These are phyloP conservation scores for Nymphalis c-album DNA, from an alignment of 2,888 invertebrate species.

Conservation along the genomic window DNA sequence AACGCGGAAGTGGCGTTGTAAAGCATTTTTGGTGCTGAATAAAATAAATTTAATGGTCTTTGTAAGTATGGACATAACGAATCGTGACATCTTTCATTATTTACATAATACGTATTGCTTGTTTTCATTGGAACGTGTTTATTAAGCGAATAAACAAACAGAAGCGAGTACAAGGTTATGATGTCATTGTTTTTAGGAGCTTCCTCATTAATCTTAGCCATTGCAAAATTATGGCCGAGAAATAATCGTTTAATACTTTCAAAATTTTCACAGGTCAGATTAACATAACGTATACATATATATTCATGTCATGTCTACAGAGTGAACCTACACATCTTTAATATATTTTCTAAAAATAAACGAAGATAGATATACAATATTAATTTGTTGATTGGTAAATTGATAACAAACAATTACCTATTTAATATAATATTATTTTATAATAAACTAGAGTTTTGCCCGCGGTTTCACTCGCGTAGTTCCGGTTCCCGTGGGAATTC, in stretches of 20 bases:
- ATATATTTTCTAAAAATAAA: too few species aligned
- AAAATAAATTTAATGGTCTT: neutral
- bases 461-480: too few species aligned
- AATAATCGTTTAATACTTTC: neutral
- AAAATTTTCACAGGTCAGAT: too few species aligned
- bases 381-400: too few species aligned
- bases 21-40: neutral
- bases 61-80: neutral
- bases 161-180: conserved; percentile 13
- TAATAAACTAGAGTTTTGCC: too few species aligned
- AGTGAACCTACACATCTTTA: too few species aligned
- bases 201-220: neutral
- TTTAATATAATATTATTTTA: too few species aligned
- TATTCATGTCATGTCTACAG: too few species aligned
- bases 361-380: too few species aligned
- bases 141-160: conserved; percentile 13
- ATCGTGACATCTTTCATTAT: conserved; percentile 5
- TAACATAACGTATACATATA: too few species aligned
- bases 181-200: conserved; percentile 13
- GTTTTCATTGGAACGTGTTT: neutral
- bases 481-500: too few species aligned
- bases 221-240: neutral
- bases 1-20: neutral
- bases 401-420: too few species aligned
- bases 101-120: neutral